A percentile compares a stretch with the other conserved stretches of the same genome.
phyloP scores from a whole-genome alignment of 2,888 invertebrate species.

The Ypsolopha scabrella region DNA sequence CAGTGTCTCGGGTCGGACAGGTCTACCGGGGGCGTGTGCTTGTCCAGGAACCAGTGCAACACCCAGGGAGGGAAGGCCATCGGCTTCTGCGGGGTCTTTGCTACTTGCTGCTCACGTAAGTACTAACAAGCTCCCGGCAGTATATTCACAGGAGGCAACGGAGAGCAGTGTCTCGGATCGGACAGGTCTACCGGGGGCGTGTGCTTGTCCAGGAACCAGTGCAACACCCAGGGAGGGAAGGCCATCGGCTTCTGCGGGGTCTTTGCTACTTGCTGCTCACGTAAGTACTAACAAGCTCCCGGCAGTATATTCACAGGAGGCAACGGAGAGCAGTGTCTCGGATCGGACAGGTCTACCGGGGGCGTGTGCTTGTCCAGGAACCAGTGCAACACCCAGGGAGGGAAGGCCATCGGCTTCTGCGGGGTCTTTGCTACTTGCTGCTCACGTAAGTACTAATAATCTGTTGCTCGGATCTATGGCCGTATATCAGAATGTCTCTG shows the following conservation, averaged over 20 bases:
- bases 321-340: slow-evolving; percentile 51
- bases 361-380: slow-evolving; percentile 64
- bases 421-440: slow-evolving; percentile 64
- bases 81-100: slow-evolving; percentile 62
- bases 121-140: slow-evolving; percentile 26
- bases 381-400: slow-evolving; percentile 66
- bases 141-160: slow-evolving; percentile 55
- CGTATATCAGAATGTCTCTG: too few relatives aligned
- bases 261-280: slow-evolving; percentile 59
- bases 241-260: slow-evolving; percentile 63
- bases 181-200: slow-evolving; percentile 56
- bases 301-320: slow-evolving; percentile 49
- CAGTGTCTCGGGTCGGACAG: slow-evolving; percentile 47
- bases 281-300: slow-evolving; percentile 44
- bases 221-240: slow-evolving; percentile 64
- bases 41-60: slow-evolving; percentile 64
- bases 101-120: slow-evolving; percentile 62
- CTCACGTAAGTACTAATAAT: slow-evolving; percentile 47
- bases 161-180: slow-evolving; percentile 45
- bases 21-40: slow-evolving; percentile 56
- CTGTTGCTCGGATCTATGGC: too few relatives aligned
- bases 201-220: slow-evolving; percentile 63
- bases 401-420: slow-evolving; percentile 61
- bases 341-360: slow-evolving; percentile 43
- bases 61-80: slow-evolving; percentile 64